These are phyloP conservation scores for Sebastes taczanowskii DNA, from an alignment of 2,797 vertebrate species.

Conservation along the genomic window DNA sequence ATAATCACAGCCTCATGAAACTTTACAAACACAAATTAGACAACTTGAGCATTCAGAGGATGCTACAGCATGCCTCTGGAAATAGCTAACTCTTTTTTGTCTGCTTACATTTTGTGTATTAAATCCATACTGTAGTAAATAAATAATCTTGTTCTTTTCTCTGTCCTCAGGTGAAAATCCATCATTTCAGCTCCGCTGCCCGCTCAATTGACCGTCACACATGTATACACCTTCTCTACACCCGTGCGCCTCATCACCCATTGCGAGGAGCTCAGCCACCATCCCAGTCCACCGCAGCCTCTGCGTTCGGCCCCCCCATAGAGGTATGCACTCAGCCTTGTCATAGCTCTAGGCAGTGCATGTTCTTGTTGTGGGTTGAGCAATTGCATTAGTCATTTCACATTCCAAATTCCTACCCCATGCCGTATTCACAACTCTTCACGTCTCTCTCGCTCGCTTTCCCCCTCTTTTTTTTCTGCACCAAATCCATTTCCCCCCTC, in stretches of 20 bases:
- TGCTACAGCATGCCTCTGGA: background rate
- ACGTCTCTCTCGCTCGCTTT: conserved; percentile 22
- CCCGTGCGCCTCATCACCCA: conserved; percentile 22
- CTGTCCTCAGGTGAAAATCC: conserved; percentile 19
- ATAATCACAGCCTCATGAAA: too few relatives aligned
- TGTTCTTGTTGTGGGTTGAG: conserved; percentile 87
- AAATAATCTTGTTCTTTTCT: background rate
- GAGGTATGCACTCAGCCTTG: conserved; percentile 82
- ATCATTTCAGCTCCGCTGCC: conserved; percentile 35
- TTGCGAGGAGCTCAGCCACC: conserved; percentile 34
- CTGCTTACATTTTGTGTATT: background rate
- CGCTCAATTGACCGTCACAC: conserved; percentile 50
- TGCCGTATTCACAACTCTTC: conserved; percentile 69
- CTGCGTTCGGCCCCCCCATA: conserved; percentile 52
- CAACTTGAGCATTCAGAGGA: background rate
- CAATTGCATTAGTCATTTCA: conserved; percentile 87
- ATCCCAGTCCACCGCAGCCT: conserved; percentile 41
- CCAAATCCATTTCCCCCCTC: conserved; percentile 24
- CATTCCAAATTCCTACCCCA: conserved; percentile 83
- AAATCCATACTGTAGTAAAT: background rate
- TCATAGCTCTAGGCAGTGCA: conserved; percentile 82
- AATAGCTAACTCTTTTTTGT: background rate
- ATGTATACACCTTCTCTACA: conserved; percentile 13
- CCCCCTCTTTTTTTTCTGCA: conserved; percentile 3
- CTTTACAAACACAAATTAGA: too few relatives aligned